Evolutionary conservation across 1,140 invertebrate genomes (phyloP).

Genomic region (Rhagoletis zephyria): DNA sequence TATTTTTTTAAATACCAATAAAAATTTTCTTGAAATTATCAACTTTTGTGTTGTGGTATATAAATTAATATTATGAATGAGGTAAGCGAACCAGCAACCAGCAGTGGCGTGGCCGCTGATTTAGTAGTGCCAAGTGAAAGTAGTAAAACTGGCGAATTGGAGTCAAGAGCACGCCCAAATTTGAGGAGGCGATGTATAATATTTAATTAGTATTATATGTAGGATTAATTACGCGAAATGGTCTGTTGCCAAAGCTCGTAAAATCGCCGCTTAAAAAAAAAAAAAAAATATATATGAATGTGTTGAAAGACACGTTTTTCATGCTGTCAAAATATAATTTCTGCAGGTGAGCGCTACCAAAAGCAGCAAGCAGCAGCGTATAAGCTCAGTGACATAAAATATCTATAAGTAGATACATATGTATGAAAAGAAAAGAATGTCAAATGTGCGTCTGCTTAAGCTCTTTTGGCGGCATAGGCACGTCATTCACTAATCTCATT

Average conservation of each 20-base stretch:
- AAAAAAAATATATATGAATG: background rate
- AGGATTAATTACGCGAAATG: background rate
- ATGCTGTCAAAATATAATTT: background rate
- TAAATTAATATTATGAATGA: slow-evolving; percentile 35
- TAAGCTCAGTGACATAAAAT: background rate
- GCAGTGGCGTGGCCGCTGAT: background rate
- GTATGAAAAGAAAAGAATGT: background rate
- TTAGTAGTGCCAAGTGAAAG: slow-evolving; percentile 24
- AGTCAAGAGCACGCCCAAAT: background rate
- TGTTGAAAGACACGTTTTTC: too few species aligned
- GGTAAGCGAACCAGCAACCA: background rate
- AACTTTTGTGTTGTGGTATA: slow-evolving; percentile 21
- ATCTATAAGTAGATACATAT: background rate
- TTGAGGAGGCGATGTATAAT: background rate
- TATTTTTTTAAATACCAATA: slow-evolving; percentile 17
- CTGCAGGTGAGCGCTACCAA: background rate
- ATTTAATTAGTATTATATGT: background rate
- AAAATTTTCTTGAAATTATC: background rate
- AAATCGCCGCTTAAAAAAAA: background rate
- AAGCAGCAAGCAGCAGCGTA: background rate
- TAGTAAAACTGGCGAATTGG: background rate
- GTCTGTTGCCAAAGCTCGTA: background rate
- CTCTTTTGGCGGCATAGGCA: background rate
- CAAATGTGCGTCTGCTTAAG: background rate
- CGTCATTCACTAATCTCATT: background rate